A percentile compares a stretch with the other conserved stretches of the same genome.
phyloP scores from a whole-genome alignment of 1,140 invertebrate species.

The Drosophila kikkawai region DNA sequence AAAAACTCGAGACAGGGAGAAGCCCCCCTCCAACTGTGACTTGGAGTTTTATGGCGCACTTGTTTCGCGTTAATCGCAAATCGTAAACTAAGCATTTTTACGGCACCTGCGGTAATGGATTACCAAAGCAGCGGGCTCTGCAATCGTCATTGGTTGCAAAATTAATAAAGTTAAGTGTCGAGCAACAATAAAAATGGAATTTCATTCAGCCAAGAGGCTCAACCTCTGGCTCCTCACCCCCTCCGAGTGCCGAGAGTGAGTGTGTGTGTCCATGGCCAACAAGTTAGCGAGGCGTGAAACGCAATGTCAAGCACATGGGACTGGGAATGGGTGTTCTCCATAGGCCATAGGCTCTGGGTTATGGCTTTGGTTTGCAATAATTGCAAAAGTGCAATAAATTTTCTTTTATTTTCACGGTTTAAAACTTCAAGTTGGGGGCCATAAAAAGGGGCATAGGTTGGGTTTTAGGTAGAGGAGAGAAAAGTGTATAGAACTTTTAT shows the following conservation, averaged over 20 bases:
- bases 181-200: slow-evolving; percentile 79
- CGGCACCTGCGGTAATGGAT: slow-evolving; percentile 82
- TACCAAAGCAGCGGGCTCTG: slow-evolving; percentile 58
- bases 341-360: slow-evolving; percentile 26
- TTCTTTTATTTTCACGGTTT: slow-evolving; percentile 56
- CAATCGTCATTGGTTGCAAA: slow-evolving; percentile 74
- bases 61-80: slow-evolving; percentile 82
- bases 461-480: not conserved
- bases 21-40: slow-evolving; percentile 41
- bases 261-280: slow-evolving; percentile 33
- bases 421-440: slow-evolving; percentile 38
- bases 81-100: slow-evolving; percentile 83
- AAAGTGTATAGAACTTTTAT: not conserved
- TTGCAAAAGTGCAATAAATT: slow-evolving; percentile 78
- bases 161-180: slow-evolving; percentile 83
- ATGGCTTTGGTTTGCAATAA: slow-evolving; percentile 78
- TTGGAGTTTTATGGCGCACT: slow-evolving; percentile 75
- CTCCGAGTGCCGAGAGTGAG: not conserved
- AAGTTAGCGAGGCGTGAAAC: slow-evolving; percentile 75
- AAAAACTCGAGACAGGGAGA: slow-evolving; percentile 6
- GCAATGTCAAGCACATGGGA: slow-evolving; percentile 62
- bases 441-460: slow-evolving; percentile 8
- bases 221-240: not conserved
- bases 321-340: slow-evolving; percentile 5
- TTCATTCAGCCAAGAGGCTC: slow-evolving; percentile 28